Base-by-base conservation (phyloP, 2,888 invertebrate species). In the Hemithea aestivaria region DNA sequence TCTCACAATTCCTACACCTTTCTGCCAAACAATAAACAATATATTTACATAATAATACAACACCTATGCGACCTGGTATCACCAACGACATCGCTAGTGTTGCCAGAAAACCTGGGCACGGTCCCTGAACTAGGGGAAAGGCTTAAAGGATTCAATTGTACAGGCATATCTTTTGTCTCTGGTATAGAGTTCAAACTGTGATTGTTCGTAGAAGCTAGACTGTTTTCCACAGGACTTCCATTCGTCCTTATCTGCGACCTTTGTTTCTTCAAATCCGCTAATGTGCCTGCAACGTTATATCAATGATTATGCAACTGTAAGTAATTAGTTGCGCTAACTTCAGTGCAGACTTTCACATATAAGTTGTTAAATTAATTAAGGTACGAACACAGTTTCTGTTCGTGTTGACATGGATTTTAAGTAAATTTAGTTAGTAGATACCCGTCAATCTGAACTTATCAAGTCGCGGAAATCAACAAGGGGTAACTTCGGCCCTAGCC, bases 211-310 rank as follows among this genome's bases (percentile, higher is more conserved):
- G 87, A 80, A 4, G 58, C 84, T 37, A 62, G 65, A 62, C 79
- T 82, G 45, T 66, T 84, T 51, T 88, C 88, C 2, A 84, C 82
- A 0, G 89, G 88, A 48, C 88, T 89, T 37, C 90, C 91, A 66
- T 91, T 92, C 1, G 83, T 88, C 58, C 95, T 89, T 58, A 93
- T 94, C 63, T 94, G 94, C 48, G 95, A 91, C 50, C 97, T 90
- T 71, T 97, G 96, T 76, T 96, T 96, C 87, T 98, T 98, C 74
- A 97, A 88, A 80, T 97, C 97, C 35, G 97, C 94, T 58, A 98
- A 89, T 32, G 97, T 97, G 58, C 93, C 91, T 88, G 81, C 29
- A 84, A 85, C 2, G 5, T 16, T 35, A 35, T 31, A 22, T 55
- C 51, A 55, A 43, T 58, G 20, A 39, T 42, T 26, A 20, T 57